These are phyloP conservation scores for Autographa pulchrina DNA, from an alignment of 2,888 invertebrate genomes.

Conservation along the genomic window DNA sequence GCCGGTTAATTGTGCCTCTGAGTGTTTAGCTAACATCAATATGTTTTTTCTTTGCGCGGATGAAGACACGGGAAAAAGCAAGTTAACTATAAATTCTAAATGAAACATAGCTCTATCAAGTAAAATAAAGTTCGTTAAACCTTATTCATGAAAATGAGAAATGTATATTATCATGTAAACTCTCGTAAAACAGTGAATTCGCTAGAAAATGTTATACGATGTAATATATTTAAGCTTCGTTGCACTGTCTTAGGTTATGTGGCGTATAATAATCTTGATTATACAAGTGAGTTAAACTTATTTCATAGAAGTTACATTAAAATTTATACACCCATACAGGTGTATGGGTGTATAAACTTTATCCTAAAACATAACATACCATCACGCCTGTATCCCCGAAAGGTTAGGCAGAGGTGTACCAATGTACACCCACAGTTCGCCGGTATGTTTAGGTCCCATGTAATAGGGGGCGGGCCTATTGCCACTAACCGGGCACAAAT, in stretches of 20 bases:
- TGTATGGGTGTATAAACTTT: too few species aligned
- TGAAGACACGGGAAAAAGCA: neutral
- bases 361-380: too few species aligned
- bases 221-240: neutral
- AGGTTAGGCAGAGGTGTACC: too few species aligned
- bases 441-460: too few species aligned
- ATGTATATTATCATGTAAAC: neutral
- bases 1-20: too few species aligned
- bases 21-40: too few species aligned
- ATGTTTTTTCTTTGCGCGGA: too few species aligned
- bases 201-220: neutral
- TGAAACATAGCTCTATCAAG: neutral
- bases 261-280: neutral
- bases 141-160: neutral
- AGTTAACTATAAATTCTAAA: neutral
- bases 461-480: too few species aligned
- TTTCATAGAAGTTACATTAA: neutral
- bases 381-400: too few species aligned
- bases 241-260: neutral
- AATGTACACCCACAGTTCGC: too few species aligned
- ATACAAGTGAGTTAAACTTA: neutral
- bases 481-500: too few species aligned
- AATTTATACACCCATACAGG: too few species aligned
- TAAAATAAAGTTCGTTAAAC: neutral
- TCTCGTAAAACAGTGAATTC: neutral